Percentiles rank a stretch among this genome's conserved stretches.
phyloP scores from a whole-genome alignment of 2,888 invertebrate genomes.

The Camptogramma bilineatum region DNA sequence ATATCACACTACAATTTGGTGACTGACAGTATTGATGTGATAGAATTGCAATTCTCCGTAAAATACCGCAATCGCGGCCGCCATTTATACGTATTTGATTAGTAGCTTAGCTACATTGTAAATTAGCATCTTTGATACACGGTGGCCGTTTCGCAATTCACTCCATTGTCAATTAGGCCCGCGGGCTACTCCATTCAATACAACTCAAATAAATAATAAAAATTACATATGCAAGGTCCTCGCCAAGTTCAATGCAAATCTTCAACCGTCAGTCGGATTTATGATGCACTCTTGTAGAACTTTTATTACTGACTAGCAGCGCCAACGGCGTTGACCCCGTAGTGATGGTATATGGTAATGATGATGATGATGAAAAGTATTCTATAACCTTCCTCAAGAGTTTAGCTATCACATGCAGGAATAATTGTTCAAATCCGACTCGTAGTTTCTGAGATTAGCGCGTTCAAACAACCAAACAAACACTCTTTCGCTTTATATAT shows the following conservation, averaged over 20 bases:
- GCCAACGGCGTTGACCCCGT: too few relatives aligned
- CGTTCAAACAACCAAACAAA: too few relatives aligned
- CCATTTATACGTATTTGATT: slow-evolving; percentile 22
- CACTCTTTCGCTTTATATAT: too few relatives aligned
- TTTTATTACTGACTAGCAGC: background rate
- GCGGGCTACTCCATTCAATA: slow-evolving; percentile 49
- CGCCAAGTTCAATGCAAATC: slow-evolving; percentile 48
- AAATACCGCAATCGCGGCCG: slow-evolving; percentile 11
- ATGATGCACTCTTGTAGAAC: background rate
- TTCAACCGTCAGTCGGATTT: slow-evolving; percentile 14
- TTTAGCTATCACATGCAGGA: too few relatives aligned
- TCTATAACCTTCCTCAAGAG: too few relatives aligned
- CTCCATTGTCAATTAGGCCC: slow-evolving; percentile 57
- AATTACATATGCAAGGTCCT: slow-evolving; percentile 58
- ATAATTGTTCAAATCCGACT: too few relatives aligned
- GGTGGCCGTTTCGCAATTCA: slow-evolving; percentile 43
- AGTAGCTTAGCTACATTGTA: slow-evolving; percentile 13
- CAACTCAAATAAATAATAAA: slow-evolving; percentile 49
- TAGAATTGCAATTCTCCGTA: background rate
- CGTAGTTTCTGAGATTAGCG: too few relatives aligned
- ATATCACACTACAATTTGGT: too few relatives aligned
- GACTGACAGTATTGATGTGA: too few relatives aligned
- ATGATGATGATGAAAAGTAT: too few relatives aligned
- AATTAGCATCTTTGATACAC: slow-evolving; percentile 38
- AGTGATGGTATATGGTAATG: too few relatives aligned